Conservation (phyloP, 2,888 invertebrate genomes). For the Itoplectis maculator region DNA sequence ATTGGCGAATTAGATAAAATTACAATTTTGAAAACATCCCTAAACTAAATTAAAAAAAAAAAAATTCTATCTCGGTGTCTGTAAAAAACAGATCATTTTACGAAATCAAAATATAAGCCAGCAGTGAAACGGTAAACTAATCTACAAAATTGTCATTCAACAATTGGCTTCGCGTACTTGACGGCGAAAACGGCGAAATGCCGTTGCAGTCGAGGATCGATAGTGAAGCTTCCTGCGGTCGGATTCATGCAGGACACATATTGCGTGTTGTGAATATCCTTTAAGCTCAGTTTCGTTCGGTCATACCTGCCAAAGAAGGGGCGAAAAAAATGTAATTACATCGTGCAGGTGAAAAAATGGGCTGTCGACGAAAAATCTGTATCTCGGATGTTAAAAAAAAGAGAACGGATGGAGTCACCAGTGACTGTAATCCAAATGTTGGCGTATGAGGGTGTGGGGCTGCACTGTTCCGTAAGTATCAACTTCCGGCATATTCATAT, state of each 20-base stretch:
- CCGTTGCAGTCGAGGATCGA: constrained; percentile 94
- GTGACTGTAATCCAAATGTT: constrained; percentile 97
- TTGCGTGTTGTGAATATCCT: constrained; percentile 97
- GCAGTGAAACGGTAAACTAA: constrained; percentile 20
- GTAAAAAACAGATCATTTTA: background rate
- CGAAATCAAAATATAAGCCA: background rate
- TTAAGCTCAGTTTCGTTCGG: constrained; percentile 92
- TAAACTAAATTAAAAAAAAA: background rate
- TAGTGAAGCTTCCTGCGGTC: constrained; percentile 97
- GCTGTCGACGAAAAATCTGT: background rate
- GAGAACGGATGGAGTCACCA: constrained; percentile 87
- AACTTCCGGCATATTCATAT: constrained; percentile 99
- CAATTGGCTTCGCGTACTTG: constrained; percentile 86
- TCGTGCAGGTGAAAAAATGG: constrained; percentile 29
- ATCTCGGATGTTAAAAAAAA: background rate
- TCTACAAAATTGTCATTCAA: constrained; percentile 17
- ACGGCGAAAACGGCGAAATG: constrained; percentile 95
- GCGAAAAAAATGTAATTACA: constrained; percentile 6
- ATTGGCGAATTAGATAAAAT: too few relatives aligned
- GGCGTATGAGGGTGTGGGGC: constrained; percentile 96
- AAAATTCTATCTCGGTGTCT: too few relatives aligned
- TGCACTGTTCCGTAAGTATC: constrained; percentile 97
- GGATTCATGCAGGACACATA: constrained; percentile 99
- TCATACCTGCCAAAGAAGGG: constrained; percentile 91
- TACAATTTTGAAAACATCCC: too few relatives aligned